Evolutionary conservation across 2,888 invertebrate species (phyloP).

Genomic region (Agonopterix arenella): DNA sequence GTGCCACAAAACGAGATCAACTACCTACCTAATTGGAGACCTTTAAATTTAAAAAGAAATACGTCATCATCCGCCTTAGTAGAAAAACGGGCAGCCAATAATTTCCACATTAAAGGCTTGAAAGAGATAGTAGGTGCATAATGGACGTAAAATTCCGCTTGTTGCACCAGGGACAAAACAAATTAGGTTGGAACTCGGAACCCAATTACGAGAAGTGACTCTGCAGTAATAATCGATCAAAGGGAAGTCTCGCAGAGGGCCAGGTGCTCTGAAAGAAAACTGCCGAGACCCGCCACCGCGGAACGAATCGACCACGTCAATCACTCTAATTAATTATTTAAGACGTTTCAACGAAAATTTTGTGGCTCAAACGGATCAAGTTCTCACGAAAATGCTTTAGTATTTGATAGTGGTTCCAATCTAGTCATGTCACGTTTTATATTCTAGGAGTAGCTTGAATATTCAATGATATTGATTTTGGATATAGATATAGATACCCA

Average conservation of each 20-base stretch:
- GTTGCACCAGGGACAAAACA: conserved; percentile 30
- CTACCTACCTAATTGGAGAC: no score
- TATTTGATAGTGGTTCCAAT: no score
- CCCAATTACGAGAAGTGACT: conserved; percentile 70
- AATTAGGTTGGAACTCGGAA: conserved; percentile 36
- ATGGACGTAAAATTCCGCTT: conserved; percentile 2
- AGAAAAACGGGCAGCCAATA: no score
- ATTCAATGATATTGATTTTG: no score
- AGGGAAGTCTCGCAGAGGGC: conserved; percentile 38
- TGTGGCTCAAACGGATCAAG: not conserved
- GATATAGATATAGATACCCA: no score
- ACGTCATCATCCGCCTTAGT: no score
- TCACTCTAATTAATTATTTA: conserved; percentile 68
- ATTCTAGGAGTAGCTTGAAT: no score
- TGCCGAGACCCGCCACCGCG: conserved; percentile 53
- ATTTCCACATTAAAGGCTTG: conserved; percentile 1
- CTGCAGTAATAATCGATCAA: conserved; percentile 59
- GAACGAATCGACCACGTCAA: conserved; percentile 63
- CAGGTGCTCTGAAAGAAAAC: conserved; percentile 55
- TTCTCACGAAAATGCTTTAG: no score
- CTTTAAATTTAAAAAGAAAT: no score
- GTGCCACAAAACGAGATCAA: no score
- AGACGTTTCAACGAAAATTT: conserved; percentile 42
- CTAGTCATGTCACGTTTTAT: no score
- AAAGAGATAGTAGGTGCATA: conserved; percentile 1